phyloP scores from a whole-genome alignment of 2,797 vertebrate genomes.

The Capromys pilorides region DNA sequence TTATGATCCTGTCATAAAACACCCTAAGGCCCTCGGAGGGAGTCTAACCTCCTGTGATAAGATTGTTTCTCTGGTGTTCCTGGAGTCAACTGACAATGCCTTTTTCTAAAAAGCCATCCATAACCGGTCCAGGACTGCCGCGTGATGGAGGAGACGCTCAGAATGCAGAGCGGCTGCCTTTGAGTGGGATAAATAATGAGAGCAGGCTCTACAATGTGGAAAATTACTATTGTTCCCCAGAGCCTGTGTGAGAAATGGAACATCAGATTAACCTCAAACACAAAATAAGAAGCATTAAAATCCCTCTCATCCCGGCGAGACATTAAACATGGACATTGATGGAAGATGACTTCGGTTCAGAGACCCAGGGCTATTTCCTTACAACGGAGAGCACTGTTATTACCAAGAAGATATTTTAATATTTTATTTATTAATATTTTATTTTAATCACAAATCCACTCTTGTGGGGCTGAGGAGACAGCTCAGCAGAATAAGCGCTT shows the following conservation, averaged over 20 bases:
- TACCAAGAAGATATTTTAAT: constrained; percentile 16
- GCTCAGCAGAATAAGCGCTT: too few relatives aligned
- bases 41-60: not conserved
- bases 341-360: constrained; percentile 43
- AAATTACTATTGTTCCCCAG: constrained; percentile 69
- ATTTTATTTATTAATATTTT: too few relatives aligned
- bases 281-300: constrained; percentile 70
- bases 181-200: constrained; percentile 48
- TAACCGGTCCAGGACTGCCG: not conserved
- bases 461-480: not conserved
- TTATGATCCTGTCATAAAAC: constrained; percentile 47
- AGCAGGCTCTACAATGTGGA: constrained; percentile 67
- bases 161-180: constrained; percentile 59
- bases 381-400: not conserved
- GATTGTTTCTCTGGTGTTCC: not conserved
- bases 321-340: constrained; percentile 40
- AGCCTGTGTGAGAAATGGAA: constrained; percentile 65
- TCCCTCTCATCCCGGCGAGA: constrained; percentile 21
- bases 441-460: constrained; percentile 33
- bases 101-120: constrained; percentile 53
- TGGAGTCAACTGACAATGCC: not conserved
- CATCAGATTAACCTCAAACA: constrained; percentile 73
- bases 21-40: not conserved
- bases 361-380: constrained; percentile 27
- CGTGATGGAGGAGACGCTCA: constrained; percentile 27